Base-by-base conservation (phyloP, 2,797 vertebrate species). In the Craterocephalus amniculus region DNA sequence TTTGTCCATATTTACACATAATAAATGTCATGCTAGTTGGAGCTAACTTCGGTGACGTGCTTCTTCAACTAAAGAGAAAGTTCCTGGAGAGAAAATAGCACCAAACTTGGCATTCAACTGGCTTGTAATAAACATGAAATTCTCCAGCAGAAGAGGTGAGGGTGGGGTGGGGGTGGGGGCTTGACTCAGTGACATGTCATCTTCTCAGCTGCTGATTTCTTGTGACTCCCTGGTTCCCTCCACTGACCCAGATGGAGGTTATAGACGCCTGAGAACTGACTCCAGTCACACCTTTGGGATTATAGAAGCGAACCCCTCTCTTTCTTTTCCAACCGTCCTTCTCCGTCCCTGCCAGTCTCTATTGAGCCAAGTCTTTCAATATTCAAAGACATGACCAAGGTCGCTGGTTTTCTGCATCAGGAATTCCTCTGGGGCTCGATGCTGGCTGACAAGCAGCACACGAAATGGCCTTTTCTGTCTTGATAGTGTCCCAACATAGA, bases 211-310 rank as follows among this genome's bases (percentile, higher is more conserved):
- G 22, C 34, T 81, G 79, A 84, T 87, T 87, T 69, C 78, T 49
- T 83, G 65, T 81, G 87, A 87, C 80, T 83, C 58, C 58, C 40
- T n/a, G 20, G 38, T 70, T 83, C 70, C 70, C 48, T n/a, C 61
- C 43, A 65, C 69, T 51, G 36, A 67, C 60, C 51, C 59, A 48
- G 67, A 65, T 67, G 52, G 76, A 83, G 86, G 76, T 85, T 70
- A 86, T 83, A 84, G 68, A 79, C 74, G 61, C 49, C 85, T 67
- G 84, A 75, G 79, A 77, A 74, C 74, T 63, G 70, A 82, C 70
- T 85, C 66, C 54, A 72, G 84, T 90, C 91, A 91, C 88, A 89
- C 87, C 81, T 88, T 74, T 83, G 79, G 84, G 90, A 90, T 92
- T 92, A 93, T 48, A 81, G 67, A 73, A 84, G 82, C 86, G 82